These are phyloP conservation scores for Enoplosus armatus DNA, from an alignment of 2,797 vertebrate genomes.

Conservation along the genomic window DNA sequence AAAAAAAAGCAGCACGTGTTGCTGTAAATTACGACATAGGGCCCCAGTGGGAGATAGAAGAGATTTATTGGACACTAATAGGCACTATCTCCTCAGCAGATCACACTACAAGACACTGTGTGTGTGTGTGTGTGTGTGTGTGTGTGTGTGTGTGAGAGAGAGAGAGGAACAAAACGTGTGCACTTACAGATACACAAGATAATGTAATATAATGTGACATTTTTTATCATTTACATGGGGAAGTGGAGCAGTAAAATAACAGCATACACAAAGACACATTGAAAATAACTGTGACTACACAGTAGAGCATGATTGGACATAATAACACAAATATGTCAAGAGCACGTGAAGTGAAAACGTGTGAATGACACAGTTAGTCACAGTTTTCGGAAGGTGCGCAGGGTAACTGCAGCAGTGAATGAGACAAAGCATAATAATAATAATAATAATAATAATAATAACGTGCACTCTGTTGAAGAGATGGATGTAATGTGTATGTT, in stretches of 20 bases:
- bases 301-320: not conserved
- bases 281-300: not conserved
- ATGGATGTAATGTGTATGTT: not conserved
- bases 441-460: too few species aligned
- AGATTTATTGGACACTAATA: conserved; percentile 80
- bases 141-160: not conserved
- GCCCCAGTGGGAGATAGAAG: conserved; percentile 59
- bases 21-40: conserved; percentile 64
- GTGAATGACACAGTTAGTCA: not conserved
- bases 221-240: not conserved
- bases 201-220: not conserved
- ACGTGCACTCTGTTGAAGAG: not conserved
- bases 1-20: conserved; percentile 51
- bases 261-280: not conserved
- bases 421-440: not conserved
- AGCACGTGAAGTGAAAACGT: not conserved
- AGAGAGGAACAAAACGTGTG: not conserved
- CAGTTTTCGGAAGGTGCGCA: not conserved
- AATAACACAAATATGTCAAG: conserved; percentile 1
- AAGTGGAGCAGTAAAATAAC: conserved; percentile 1
- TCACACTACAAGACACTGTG: conserved; percentile 39
- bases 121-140: conserved; percentile 36
- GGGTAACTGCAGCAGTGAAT: not conserved
- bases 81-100: conserved; percentile 69
- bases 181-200: conserved; percentile 3